phyloP scores from a whole-genome alignment of 1,140 invertebrate genomes.

The Myzus persicae region DNA sequence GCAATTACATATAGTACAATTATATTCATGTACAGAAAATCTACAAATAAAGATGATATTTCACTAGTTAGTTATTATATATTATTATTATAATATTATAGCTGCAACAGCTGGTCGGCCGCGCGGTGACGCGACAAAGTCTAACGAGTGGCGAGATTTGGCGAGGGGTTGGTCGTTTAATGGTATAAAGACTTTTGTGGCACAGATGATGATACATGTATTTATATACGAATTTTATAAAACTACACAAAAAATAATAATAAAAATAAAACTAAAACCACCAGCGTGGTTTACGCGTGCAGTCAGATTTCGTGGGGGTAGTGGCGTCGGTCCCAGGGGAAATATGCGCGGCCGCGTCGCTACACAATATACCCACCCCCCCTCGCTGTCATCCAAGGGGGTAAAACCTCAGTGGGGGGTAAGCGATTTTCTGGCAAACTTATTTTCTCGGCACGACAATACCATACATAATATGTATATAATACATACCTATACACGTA shows the following conservation, averaged over 20 bases:
- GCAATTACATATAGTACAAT: no score
- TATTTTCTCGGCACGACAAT: conserved; percentile 1
- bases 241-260: not conserved
- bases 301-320: not conserved
- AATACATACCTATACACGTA: not conserved
- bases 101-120: not conserved
- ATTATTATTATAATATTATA: not conserved
- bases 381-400: not conserved
- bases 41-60: no score
- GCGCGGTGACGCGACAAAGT: not conserved
- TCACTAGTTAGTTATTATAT: not conserved
- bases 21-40: no score
- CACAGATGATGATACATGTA: not conserved
- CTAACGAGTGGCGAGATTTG: not conserved
- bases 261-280: not conserved
- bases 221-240: not conserved
- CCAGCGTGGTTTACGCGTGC: not conserved
- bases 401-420: not conserved
- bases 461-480: not conserved
- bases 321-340: not conserved
- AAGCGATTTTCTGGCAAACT: not conserved
- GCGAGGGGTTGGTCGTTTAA: not conserved
- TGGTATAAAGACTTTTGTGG: not conserved
- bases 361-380: not conserved
- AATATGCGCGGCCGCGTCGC: not conserved